A percentile compares a stretch with the other conserved stretches of the same genome.
Evolutionary conservation across 2,888 invertebrate genomes (phyloP).

Genomic region (Hydroisotoma schaefferi): DNA sequence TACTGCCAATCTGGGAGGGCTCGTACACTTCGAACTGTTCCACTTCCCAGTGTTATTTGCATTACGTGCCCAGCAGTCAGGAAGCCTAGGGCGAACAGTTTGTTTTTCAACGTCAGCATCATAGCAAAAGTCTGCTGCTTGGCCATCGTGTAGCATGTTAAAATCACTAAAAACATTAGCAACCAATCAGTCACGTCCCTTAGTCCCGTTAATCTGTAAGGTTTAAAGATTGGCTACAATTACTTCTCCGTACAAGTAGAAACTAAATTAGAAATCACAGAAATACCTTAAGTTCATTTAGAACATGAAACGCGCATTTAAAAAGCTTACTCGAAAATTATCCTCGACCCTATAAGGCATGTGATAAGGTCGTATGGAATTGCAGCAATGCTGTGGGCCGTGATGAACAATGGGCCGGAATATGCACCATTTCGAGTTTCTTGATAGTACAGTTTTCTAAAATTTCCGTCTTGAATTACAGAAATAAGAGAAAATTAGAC

Average conservation of each 20-base stretch:
- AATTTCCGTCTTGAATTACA: constrained; percentile 49
- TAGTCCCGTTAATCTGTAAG: constrained; percentile 60
- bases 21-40: constrained; percentile 63
- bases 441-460: constrained; percentile 83
- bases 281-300: background rate
- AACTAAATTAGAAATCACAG: background rate
- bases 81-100: constrained; percentile 70
- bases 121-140: constrained; percentile 81
- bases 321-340: constrained; percentile 51
- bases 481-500: background rate
- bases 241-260: background rate
- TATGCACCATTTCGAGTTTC: constrained; percentile 86
- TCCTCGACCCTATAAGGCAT: constrained; percentile 61
- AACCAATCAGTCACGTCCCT: constrained; percentile 59
- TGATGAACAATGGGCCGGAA: constrained; percentile 75
- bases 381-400: constrained; percentile 75
- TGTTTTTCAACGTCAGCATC: constrained; percentile 74
- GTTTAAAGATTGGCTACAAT: background rate
- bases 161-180: constrained; percentile 68
- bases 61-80: constrained; percentile 52
- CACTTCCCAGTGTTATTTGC: constrained; percentile 8
- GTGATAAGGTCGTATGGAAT: constrained; percentile 78
- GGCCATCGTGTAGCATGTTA: constrained; percentile 79
- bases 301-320: too few species aligned
- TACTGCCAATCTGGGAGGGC: constrained; percentile 77